These are phyloP conservation scores for Drosophila sucinea DNA, from an alignment of 1,140 invertebrate genomes.

Conservation along the genomic window DNA sequence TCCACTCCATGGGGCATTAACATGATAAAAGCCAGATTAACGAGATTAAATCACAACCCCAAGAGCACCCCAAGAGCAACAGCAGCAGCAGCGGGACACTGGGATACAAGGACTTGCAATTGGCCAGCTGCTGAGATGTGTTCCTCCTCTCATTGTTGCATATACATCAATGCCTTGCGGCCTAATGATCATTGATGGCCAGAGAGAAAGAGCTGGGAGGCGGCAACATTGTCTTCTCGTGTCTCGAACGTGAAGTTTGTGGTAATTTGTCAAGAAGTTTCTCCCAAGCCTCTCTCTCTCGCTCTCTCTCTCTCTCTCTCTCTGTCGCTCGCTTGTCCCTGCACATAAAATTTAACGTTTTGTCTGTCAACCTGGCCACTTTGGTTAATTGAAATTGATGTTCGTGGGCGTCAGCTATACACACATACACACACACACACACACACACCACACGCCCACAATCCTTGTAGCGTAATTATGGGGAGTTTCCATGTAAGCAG, in stretches of 20 bases:
- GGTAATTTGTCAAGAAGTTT: conserved; percentile 53
- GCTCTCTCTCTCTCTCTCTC: too few relatives aligned
- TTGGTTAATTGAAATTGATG: conserved; percentile 82
- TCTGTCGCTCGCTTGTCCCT: conserved; percentile 36
- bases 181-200: conserved; percentile 59
- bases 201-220: neutral
- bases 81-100: too few relatives aligned
- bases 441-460: conserved; percentile 8
- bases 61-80: neutral
- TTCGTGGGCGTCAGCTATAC: conserved; percentile 59
- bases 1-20: conserved; percentile 53
- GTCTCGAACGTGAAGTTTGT: conserved; percentile 31
- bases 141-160: neutral
- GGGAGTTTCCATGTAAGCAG: conserved; percentile 8
- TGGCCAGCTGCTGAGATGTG: conserved; percentile 6
- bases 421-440: conserved; percentile 20
- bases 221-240: conserved; percentile 58
- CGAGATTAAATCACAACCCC: conserved; percentile 69
- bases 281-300: too few relatives aligned
- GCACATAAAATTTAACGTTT: conserved; percentile 79
- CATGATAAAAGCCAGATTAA: conserved; percentile 74
- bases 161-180: conserved; percentile 44
- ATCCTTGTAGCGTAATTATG: conserved; percentile 47
- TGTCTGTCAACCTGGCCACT: conserved; percentile 77
- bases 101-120: conserved; percentile 7